Evolutionary conservation across 2,113 vertebrate species (phyloP).

Genomic region (Falcunculus frontatus): DNA sequence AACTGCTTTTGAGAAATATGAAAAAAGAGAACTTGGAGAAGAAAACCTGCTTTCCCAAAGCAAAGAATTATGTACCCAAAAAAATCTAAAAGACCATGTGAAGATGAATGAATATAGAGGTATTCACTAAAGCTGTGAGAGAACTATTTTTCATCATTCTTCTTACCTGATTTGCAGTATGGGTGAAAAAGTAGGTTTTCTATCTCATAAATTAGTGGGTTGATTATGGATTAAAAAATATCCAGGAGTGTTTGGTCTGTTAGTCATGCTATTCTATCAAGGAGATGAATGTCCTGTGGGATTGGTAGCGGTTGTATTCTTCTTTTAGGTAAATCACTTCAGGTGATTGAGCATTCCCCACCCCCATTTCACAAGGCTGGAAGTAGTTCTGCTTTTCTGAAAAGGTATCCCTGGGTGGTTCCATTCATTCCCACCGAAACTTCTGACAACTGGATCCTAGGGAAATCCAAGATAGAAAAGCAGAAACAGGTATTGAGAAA

Average conservation of each 20-base stretch:
- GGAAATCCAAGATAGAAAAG: neutral
- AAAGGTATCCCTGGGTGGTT: neutral
- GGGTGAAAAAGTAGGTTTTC: neutral
- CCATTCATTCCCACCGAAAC: neutral
- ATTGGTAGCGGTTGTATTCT: neutral
- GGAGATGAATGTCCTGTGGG: neutral
- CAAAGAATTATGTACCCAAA: neutral
- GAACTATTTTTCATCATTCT: neutral
- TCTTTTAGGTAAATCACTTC: neutral
- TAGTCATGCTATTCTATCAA: neutral
- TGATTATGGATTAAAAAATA: neutral
- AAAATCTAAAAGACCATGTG: neutral
- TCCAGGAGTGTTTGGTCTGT: neutral
- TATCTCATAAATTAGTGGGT: neutral
- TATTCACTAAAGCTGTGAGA: neutral
- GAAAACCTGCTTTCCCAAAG: neutral
- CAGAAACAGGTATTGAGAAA: neutral
- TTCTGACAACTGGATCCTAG: neutral
- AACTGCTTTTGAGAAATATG: neutral
- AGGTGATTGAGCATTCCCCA: neutral
- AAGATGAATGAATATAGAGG: neutral
- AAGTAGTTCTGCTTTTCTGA: neutral
- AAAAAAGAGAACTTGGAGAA: neutral
- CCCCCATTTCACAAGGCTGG: neutral
- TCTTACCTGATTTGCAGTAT: neutral